Evolutionary conservation across 2,888 invertebrate species (phyloP), one percentile per base, ranked within the genome.

Genomic region (Dioctria linearis): DNA sequence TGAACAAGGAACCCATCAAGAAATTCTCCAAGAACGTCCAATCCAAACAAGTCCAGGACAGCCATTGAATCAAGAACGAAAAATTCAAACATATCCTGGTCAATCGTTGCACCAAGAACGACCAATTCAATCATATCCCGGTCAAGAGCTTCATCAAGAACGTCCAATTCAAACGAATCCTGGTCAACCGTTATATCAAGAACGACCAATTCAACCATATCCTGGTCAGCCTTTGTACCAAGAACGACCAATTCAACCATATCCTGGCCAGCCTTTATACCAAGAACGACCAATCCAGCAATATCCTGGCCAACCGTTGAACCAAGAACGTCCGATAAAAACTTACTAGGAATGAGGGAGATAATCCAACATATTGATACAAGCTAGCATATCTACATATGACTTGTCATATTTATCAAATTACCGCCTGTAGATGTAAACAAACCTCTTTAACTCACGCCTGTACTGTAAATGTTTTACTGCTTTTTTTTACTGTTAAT

Each of bases 311-410:
- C 25, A 65, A 65, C 51, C 11, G 2, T 11, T 65, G 42, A 40
- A 65, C 39, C 65, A 65, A n/a, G 65, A 65, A 42, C 65, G 65
- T 40, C 40, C n/a, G n/a, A 65, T 65, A 37, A n/a, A 65, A 65
- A 65, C 42, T 25, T 25, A 1, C 25, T 25, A 25, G 25, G 25
- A 25, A 25, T 25, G 25, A 25, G n/a, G n/a, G n/a, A n/a, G 25
- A 25, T 25, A 25, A 25, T 25, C 25, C 25, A 25, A 25, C 25
- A 25, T 25, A 1, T 25, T 25, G 25, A 25, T 25, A 25, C 2
- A 25, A 25, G 25, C 25, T 25, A 25, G 25, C 25, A 25, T 25
- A 25, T 25, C 25, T 25, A 25, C 25, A 25, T 25, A 25, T 25
- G 25, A 25, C 25, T 25, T 25, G 25, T 25, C 25, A 25, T 25